Evolutionary conservation across 2,113 vertebrate species (phyloP).

Genomic region (Chloebia gouldiae): DNA sequence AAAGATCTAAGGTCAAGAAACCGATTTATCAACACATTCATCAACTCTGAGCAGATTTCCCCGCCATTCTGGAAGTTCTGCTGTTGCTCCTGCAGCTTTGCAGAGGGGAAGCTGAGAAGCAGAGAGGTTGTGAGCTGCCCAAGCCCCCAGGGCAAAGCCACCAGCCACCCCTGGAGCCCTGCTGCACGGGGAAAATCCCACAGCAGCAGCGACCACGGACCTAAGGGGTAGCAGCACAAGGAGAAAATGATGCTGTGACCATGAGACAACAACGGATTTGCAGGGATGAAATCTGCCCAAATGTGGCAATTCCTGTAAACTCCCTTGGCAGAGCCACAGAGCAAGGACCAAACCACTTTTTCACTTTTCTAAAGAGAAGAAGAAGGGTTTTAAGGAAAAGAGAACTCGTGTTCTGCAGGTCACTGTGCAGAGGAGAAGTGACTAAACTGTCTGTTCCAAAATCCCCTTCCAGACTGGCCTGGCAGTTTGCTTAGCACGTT

Average conservation of each 20-base stretch:
- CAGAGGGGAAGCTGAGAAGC: neutral
- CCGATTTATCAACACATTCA: neutral
- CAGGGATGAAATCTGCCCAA: neutral
- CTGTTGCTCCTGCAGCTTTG: neutral
- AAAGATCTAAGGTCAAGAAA: neutral
- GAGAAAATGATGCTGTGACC: neutral
- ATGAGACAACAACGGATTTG: neutral
- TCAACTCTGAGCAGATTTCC: neutral
- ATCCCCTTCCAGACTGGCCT: neutral
- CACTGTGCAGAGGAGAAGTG: neutral
- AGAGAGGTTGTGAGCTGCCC: neutral
- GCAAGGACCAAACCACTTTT: neutral
- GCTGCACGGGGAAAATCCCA: neutral
- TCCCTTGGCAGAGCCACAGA: neutral
- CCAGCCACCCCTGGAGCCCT: neutral
- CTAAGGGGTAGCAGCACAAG: neutral
- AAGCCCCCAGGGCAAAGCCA: neutral
- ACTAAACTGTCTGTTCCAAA: neutral
- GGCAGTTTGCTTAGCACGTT: neutral
- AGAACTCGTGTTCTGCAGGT: neutral
- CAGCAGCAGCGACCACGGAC: fast-evolving
- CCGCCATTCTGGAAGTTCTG: neutral
- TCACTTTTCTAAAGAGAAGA: neutral
- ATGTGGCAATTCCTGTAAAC: neutral
- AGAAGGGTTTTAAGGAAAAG: neutral